Percentiles rank a stretch among this genome's conserved stretches.
Conservation (phyloP, 2,888 invertebrate species). For the Hydriomena furcata region DNA sequence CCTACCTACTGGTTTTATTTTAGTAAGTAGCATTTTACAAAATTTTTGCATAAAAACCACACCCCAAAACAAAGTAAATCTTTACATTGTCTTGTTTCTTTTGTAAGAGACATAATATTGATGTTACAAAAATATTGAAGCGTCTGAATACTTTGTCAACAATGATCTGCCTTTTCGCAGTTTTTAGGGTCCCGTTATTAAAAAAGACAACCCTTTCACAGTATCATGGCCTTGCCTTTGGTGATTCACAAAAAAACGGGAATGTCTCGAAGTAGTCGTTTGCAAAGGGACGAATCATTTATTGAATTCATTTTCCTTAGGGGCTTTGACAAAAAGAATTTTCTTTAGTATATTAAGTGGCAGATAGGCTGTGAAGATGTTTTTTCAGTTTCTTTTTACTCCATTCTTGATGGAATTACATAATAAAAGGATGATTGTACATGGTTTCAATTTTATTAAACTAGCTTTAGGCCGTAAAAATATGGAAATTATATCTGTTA, state of each 20-base stretch:
- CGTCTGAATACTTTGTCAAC: neutral
- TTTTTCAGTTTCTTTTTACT: constrained; percentile 3
- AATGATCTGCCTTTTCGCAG: neutral
- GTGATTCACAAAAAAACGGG: constrained; percentile 19
- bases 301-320: constrained; percentile 25
- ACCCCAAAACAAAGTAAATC: too few species aligned
- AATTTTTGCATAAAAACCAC: too few species aligned
- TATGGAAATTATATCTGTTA: too few species aligned
- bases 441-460: neutral
- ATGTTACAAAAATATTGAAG: too few species aligned
- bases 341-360: constrained; percentile 13
- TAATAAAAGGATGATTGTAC: neutral
- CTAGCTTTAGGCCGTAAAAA: too few species aligned
- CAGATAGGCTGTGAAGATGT: constrained; percentile 4
- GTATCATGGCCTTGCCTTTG: constrained; percentile 14
- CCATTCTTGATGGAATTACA: constrained; percentile 1
- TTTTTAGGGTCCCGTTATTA: constrained; percentile 4
- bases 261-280: constrained; percentile 16
- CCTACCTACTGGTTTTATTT: too few species aligned
- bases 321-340: constrained; percentile 16
- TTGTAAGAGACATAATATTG: too few species aligned
- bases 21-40: too few species aligned
- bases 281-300: constrained; percentile 17
- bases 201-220: constrained; percentile 25
- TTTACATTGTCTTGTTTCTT: too few species aligned